Percentiles rank a stretch among this genome's conserved stretches.
Conservation (phyloP, 2,888 invertebrate genomes). For the Ormyrus pomaceus region DNA sequence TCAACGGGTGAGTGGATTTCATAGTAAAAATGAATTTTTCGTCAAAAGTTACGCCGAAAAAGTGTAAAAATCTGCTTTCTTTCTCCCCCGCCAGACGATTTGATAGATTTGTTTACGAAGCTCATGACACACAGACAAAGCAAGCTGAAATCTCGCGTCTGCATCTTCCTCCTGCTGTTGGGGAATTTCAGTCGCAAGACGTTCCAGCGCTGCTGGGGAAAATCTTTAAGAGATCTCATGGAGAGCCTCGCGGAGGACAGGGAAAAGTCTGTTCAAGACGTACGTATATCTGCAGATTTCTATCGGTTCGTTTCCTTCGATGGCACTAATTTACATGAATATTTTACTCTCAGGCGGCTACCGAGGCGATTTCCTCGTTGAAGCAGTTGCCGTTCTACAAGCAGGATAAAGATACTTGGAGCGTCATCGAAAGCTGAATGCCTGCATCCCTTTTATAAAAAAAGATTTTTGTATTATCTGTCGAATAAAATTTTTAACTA, state of each 20-base stretch:
- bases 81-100: constrained; percentile 33
- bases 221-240: constrained; percentile 79
- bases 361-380: constrained; percentile 56
- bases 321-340: constrained; percentile 8
- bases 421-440: constrained; percentile 14
- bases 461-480: too few relatives aligned
- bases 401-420: constrained; percentile 44
- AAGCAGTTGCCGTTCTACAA: constrained; percentile 60
- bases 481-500: too few relatives aligned
- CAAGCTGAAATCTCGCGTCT: constrained; percentile 79
- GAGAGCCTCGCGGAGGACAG: constrained; percentile 82
- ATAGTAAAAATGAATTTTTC: neutral
- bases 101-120: constrained; percentile 57
- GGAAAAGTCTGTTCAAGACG: constrained; percentile 78
- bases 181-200: constrained; percentile 83
- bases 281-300: constrained; percentile 66
- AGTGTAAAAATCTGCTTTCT: neutral
- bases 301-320: neutral
- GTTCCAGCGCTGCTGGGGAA: constrained; percentile 81
- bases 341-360: constrained; percentile 54
- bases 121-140: constrained; percentile 65
- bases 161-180: constrained; percentile 83
- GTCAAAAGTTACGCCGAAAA: neutral
- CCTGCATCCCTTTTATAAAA: too few relatives aligned
- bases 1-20: constrained; percentile 58